Evolutionary conservation across 1,140 invertebrate genomes (phyloP), one percentile per base, ranked within the genome.

Genomic region (Neodiprion pinetum): DNA sequence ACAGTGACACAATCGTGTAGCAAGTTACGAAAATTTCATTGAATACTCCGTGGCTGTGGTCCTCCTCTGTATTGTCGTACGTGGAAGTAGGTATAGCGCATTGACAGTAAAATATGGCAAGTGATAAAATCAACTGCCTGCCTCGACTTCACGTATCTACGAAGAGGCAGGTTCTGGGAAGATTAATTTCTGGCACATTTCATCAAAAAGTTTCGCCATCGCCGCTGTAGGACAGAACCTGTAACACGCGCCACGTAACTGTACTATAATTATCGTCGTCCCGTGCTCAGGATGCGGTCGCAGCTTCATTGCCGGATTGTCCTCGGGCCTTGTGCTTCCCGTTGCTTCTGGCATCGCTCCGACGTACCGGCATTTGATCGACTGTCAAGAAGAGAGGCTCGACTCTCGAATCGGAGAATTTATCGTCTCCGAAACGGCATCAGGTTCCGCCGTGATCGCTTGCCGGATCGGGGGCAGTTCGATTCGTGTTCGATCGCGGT

Each of bases 131-230:
- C 53, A 12, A n/a, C n/a, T 61, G 53, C n/a, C 11, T 61, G 7
- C 11, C 53, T 61, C n/a, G 53, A n/a, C 28, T 61, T n/a, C 53
- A 61, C 53, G 53, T 40, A n/a, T 61, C 53, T n/a, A 61, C 11
- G 53, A 11, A 61, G 11, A 11, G 53, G 11, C n/a, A n/a, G 1
- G 53, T 61, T 11, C 11, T 11, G n/a, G 53, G 1, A 61, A 61
- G 53, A 61, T 61, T 61, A 61, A 61, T 61, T 61, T 61, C 53
- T 61, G 53, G 53, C 53, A 61, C 53, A 61, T 61, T 61, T 61
- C 53, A 61, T 61, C 53, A 61, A 61, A 61, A 61, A 61, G 53
- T 61, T 61, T 61, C 53, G 53, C 53, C 53, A 61, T 61, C 53
- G 53, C n/a, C n/a, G 53, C 28, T 40, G 28, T 40, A 40, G 28